Evolutionary conservation across 37 sponge, comb jelly and placozoan genomes (phyloP).

Genomic region (Trichoplax adhaerens): DNA sequence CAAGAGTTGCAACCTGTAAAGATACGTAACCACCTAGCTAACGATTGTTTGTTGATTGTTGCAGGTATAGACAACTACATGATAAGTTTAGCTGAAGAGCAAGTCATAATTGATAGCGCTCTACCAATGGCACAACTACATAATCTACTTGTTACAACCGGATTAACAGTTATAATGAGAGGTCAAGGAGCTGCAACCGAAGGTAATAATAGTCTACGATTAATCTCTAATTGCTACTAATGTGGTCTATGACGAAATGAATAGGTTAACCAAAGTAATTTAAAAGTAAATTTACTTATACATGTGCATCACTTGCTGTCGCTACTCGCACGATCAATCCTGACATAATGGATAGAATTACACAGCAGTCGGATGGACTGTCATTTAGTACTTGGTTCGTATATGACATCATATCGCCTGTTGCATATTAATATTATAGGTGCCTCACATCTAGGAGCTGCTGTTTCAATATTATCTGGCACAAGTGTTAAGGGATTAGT

Average conservation of each 20-base stretch:
- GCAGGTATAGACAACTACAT: too few species aligned
- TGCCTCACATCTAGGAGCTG: conserved; percentile 36
- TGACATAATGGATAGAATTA: conserved; percentile 11
- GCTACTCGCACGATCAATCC: conserved; percentile 16
- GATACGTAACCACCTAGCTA: too few species aligned
- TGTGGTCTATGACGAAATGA: too few species aligned
- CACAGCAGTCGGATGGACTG: not conserved
- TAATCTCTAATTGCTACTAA: too few species aligned
- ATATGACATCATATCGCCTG: too few species aligned
- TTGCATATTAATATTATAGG: too few species aligned
- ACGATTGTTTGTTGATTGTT: too few species aligned
- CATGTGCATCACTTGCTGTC: too few species aligned
- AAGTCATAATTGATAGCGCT: conserved; percentile 38
- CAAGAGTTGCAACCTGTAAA: too few species aligned
- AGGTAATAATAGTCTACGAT: too few species aligned
- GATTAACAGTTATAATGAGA: conserved; percentile 41
- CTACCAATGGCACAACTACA: conserved; percentile 37
- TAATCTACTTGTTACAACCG: conserved; percentile 34
- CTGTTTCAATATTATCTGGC: conserved; percentile 40
- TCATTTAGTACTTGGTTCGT: not conserved
- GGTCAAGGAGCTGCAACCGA: conserved; percentile 3
- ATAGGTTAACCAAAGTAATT: too few species aligned
- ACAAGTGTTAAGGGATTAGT: conserved; percentile 23
- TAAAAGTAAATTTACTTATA: too few species aligned
- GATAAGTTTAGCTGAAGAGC: conserved; percentile 30